A percentile compares a stretch with the other conserved stretches of the same genome.
Evolutionary conservation across 2,888 invertebrate genomes (phyloP).

Genomic region (Urechis unicinctus): DNA sequence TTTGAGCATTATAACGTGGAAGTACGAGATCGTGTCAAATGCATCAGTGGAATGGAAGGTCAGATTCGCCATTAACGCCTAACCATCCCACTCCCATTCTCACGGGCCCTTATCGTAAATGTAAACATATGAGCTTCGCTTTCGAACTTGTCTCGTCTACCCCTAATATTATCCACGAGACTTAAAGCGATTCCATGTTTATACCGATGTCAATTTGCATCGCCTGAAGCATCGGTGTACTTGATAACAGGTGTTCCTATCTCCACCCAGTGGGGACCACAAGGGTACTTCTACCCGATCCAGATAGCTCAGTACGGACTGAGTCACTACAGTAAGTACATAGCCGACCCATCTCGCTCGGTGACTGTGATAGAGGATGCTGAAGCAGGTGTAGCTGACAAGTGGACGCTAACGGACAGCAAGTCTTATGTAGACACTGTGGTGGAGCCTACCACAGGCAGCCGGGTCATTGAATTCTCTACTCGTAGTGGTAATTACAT

Average conservation of each 20-base stretch:
- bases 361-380: constrained; percentile 71
- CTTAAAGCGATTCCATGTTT: too few species aligned
- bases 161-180: too few species aligned
- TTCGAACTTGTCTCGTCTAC: too few species aligned
- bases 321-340: constrained; percentile 92
- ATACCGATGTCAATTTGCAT: too few species aligned
- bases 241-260: constrained; percentile 51
- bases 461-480: constrained; percentile 59
- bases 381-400: constrained; percentile 48
- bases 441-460: constrained; percentile 1
- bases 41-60: constrained; percentile 87
- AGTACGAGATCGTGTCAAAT: constrained; percentile 89
- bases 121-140: too few species aligned
- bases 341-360: constrained; percentile 76
- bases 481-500: too few species aligned
- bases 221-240: too few species aligned
- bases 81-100: too few species aligned
- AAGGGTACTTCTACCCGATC: constrained; percentile 94
- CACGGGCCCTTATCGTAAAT: too few species aligned
- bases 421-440: constrained; percentile 57
- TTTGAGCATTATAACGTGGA: constrained; percentile 98
- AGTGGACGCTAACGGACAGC: constrained; percentile 65
- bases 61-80: too few species aligned
- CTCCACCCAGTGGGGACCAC: constrained; percentile 73
- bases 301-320: constrained; percentile 98